phyloP scores from a whole-genome alignment of 2,113 vertebrate genomes.

The Cavia aperea region DNA sequence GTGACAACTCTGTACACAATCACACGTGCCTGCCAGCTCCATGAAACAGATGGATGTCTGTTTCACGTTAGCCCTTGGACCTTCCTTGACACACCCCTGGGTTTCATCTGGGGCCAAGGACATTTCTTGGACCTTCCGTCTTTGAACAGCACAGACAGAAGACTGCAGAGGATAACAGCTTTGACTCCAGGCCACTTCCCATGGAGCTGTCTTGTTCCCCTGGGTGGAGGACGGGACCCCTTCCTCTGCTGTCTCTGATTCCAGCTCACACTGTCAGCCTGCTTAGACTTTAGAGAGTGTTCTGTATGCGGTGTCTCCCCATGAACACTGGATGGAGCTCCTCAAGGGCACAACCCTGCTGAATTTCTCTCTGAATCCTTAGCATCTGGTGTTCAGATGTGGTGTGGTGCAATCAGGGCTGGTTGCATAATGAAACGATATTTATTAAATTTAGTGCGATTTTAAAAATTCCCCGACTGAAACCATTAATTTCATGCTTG shows the following conservation, averaged over 20 bases:
- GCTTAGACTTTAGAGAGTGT: no score
- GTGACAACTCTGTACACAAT: neutral
- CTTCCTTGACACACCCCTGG: neutral
- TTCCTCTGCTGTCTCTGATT: rapidly evolving
- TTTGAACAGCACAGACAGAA: neutral
- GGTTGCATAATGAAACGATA: neutral
- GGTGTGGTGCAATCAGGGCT: neutral
- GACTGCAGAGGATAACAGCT: neutral
- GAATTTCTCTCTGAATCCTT: neutral
- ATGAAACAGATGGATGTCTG: neutral
- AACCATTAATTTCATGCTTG: neutral
- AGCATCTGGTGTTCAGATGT: neutral
- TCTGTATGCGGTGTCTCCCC: neutral
- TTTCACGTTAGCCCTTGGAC: neutral
- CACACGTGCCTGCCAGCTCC: neutral
- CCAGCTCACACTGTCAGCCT: neutral
- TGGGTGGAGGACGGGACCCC: neutral
- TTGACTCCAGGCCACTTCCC: neutral
- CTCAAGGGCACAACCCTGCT: neutral
- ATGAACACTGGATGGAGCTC: neutral
- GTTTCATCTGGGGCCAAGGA: neutral
- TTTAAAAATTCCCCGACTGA: neutral
- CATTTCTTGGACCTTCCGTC: neutral
- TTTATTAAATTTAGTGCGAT: neutral
- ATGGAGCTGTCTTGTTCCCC: neutral